These are phyloP conservation scores for Myiagra hebetior DNA, from an alignment of 2,113 vertebrate species.

Conservation along the genomic window DNA sequence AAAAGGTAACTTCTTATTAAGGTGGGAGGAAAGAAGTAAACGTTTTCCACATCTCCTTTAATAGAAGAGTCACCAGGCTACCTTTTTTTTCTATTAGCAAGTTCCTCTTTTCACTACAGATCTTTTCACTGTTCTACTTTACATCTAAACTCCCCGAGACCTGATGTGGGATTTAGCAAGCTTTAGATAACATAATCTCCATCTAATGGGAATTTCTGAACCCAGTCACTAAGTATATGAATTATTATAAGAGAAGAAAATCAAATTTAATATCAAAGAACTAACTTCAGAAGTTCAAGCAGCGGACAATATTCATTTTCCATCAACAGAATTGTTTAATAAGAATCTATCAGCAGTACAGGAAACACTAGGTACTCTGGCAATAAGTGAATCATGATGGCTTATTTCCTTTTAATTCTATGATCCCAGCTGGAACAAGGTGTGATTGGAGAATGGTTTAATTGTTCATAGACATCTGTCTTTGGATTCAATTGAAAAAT, in stretches of 20 bases:
- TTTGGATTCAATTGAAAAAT: conserved; percentile 78
- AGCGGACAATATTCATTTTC: conserved; percentile 72
- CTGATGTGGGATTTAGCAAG: conserved; percentile 65
- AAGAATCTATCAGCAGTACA: conserved; percentile 69
- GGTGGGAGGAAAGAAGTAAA: neutral
- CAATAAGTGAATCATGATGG: conserved; percentile 78
- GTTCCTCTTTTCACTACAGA: neutral
- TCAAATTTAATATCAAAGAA: conserved; percentile 72
- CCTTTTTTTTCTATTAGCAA: conserved; percentile 55
- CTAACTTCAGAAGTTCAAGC: conserved; percentile 72
- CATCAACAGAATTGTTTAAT: conserved; percentile 73
- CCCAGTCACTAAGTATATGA: conserved; percentile 59
- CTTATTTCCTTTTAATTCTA: conserved; percentile 80
- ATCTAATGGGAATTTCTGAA: conserved; percentile 72
- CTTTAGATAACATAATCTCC: conserved; percentile 74
- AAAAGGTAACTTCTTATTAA: conserved; percentile 53
- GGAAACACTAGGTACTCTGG: conserved; percentile 60
- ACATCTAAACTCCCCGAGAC: conserved; percentile 53
- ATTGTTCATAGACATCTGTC: conserved; percentile 79
- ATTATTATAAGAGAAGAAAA: conserved; percentile 68
- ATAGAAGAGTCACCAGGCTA: conserved; percentile 22
- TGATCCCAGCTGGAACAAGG: conserved; percentile 79
- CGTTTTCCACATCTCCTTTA: neutral
- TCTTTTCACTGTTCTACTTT: conserved; percentile 44
- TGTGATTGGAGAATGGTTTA: conserved; percentile 75